Conservation (phyloP, 2,797 vertebrate species). For the Hippoglossus hippoglossus region DNA sequence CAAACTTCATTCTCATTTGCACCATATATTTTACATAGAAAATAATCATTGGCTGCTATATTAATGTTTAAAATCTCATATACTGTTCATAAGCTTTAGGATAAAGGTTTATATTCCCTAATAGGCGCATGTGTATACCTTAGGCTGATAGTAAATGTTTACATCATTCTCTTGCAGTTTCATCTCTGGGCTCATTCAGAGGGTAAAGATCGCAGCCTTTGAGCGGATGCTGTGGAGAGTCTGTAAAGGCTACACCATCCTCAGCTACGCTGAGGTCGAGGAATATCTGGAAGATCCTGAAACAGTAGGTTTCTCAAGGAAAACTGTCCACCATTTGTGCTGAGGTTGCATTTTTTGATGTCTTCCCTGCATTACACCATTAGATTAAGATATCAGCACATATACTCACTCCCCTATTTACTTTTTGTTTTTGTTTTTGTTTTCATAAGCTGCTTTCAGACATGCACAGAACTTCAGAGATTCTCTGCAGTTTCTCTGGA, state of each 20-base stretch:
- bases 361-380: background rate
- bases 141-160: slow-evolving; percentile 1
- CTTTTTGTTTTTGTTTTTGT: too few relatives aligned
- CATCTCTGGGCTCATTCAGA: slow-evolving; percentile 92
- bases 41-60: background rate
- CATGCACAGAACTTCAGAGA: too few relatives aligned
- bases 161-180: slow-evolving; percentile 81
- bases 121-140: background rate
- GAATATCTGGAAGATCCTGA: slow-evolving; percentile 90
- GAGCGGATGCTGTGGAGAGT: slow-evolving; percentile 97
- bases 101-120: background rate
- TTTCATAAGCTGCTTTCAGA: too few relatives aligned
- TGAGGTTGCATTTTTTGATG: background rate
- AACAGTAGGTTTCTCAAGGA: slow-evolving; percentile 81
- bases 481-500: too few relatives aligned
- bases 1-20: too few relatives aligned
- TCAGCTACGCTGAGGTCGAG: slow-evolving; percentile 92
- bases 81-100: background rate
- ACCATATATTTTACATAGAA: too few relatives aligned
- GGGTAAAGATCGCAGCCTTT: slow-evolving; percentile 93
- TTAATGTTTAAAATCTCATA: background rate
- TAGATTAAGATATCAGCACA: background rate
- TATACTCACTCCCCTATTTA: too few relatives aligned
- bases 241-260: slow-evolving; percentile 96
- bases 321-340: background rate